Evolutionary conservation across 2,113 vertebrate species (phyloP).

Genomic region (Prunella himalayana): DNA sequence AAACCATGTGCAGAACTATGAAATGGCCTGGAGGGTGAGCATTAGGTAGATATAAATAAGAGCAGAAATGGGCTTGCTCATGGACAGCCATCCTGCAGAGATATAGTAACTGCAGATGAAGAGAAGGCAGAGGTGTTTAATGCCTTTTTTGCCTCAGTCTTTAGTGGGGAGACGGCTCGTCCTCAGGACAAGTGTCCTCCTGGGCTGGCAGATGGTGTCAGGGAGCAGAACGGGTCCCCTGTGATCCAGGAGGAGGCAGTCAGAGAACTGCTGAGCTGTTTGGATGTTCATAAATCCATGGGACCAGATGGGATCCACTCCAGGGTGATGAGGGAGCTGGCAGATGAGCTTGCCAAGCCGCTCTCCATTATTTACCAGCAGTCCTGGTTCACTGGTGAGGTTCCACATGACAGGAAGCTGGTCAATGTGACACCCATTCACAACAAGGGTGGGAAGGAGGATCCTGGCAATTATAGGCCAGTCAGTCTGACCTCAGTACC

Average conservation of each 20-base stretch:
- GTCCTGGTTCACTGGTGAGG: background rate
- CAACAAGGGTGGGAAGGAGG: background rate
- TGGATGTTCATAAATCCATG: background rate
- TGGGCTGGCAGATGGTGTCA: background rate
- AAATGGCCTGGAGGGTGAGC: background rate
- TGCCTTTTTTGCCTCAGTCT: background rate
- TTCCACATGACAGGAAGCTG: background rate
- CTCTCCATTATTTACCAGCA: background rate
- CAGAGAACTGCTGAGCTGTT: background rate
- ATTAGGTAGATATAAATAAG: background rate
- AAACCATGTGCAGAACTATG: background rate
- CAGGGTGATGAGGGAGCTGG: background rate
- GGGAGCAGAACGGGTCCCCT: background rate
- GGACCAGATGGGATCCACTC: background rate
- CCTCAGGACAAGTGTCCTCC: background rate
- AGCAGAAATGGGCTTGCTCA: background rate
- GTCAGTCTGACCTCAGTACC: background rate
- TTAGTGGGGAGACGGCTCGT: background rate
- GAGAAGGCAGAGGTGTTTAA: background rate
- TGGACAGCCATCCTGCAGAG: background rate
- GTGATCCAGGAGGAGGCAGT: background rate
- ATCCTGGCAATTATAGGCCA: background rate
- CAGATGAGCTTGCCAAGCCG: background rate
- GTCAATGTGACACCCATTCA: background rate
- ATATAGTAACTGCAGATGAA: background rate